Conservation (phyloP, 2,888 invertebrate species). For the Eristalis arbustorum region DNA sequence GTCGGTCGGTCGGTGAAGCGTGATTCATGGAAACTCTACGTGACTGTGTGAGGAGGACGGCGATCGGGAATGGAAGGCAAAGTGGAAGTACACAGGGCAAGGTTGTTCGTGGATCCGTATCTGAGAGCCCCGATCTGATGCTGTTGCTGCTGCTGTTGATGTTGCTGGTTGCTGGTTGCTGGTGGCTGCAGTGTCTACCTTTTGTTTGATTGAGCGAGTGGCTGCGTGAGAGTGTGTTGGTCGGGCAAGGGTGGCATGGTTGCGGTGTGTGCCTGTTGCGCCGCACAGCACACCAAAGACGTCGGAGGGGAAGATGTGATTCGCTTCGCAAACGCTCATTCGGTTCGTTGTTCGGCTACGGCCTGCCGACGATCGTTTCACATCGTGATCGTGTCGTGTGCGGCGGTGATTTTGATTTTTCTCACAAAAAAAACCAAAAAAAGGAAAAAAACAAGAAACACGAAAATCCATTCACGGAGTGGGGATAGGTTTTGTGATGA, state of each 20-base stretch:
- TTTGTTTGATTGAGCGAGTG: not conserved
- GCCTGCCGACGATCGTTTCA: constrained; percentile 45
- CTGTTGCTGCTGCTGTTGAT: not conserved
- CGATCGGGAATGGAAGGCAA: constrained; percentile 37
- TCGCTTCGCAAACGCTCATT: constrained; percentile 47
- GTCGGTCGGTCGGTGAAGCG: constrained; percentile 45
- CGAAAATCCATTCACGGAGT: not conserved
- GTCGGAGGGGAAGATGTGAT: constrained; percentile 33
- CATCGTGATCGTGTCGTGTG: constrained; percentile 64
- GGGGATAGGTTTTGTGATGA: constrained; percentile 30
- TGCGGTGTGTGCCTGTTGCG: not conserved
- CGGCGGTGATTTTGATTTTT: constrained; percentile 59
- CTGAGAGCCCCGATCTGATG: constrained; percentile 15
- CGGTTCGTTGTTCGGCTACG: constrained; percentile 32
- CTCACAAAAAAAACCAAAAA: not conserved
- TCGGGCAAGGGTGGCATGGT: constrained; percentile 34
- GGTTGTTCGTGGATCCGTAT: constrained; percentile 57
- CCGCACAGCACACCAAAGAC: not conserved
- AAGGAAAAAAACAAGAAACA: not conserved
- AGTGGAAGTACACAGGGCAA: constrained; percentile 69
- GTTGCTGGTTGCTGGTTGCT: no score
- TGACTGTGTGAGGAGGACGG: constrained; percentile 47
- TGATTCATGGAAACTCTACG: constrained; percentile 68
- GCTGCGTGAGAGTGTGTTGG: constrained; percentile 1
- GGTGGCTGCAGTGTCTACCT: not conserved